A percentile compares a stretch with the other conserved stretches of the same genome.
Evolutionary conservation across 2,888 invertebrate species (phyloP).

Genomic region (Limnephilus marmoratus): DNA sequence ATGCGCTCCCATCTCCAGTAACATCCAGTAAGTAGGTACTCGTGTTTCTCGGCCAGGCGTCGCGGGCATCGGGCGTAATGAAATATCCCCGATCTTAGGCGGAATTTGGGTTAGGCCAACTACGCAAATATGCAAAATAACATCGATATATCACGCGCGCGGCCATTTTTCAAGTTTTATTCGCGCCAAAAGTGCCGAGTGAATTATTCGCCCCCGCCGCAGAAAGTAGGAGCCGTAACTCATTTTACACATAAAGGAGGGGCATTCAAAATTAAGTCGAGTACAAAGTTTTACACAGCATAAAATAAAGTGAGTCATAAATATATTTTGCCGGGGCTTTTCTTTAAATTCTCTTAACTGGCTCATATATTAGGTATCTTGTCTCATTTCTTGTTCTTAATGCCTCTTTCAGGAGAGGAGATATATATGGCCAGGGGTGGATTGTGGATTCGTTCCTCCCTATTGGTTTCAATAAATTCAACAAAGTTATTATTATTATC

Average conservation of each 20-base stretch:
- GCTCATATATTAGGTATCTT: constrained; percentile 67
- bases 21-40: background rate
- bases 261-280: constrained; percentile 66
- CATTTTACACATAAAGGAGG: constrained; percentile 64
- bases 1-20: background rate
- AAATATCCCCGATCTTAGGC: background rate
- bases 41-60: background rate
- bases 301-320: constrained; percentile 67
- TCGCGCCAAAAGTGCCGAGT: constrained; percentile 61
- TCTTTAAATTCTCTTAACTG: constrained; percentile 67
- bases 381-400: constrained; percentile 67
- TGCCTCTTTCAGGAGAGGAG: constrained; percentile 66
- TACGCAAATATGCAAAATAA: constrained; percentile 54
- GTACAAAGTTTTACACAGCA: constrained; percentile 67
- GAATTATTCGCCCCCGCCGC: constrained; percentile 63
- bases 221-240: constrained; percentile 63
- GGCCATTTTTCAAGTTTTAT: constrained; percentile 63
- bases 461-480: constrained; percentile 30
- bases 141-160: constrained; percentile 56
- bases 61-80: constrained; percentile 17
- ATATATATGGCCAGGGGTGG: constrained; percentile 66
- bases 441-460: constrained; percentile 53
- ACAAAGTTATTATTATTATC: background rate
- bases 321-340: constrained; percentile 66
- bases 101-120: constrained; percentile 7